phyloP scores from a whole-genome alignment of 2,888 invertebrate genomes.

The Leucophora obtusa region DNA sequence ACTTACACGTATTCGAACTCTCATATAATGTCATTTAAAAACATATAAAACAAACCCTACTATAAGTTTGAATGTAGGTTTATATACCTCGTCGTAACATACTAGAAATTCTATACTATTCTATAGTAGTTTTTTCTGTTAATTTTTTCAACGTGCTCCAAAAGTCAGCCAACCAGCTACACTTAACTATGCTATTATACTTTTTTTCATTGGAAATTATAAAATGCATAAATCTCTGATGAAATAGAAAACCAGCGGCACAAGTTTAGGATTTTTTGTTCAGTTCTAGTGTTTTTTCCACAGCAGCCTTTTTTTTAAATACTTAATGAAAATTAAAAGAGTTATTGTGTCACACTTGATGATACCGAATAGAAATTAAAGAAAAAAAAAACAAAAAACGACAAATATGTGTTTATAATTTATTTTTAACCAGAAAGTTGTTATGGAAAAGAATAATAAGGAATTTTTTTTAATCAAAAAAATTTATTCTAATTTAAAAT shows the following conservation, averaged over 20 bases:
- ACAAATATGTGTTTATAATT: constrained; percentile 10
- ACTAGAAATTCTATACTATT: constrained; percentile 50
- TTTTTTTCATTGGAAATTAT: constrained; percentile 49
- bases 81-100: constrained; percentile 36
- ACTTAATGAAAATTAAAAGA: constrained; percentile 56
- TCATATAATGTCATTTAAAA: constrained; percentile 40
- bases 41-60: background rate
- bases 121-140: background rate
- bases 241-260: constrained; percentile 51
- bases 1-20: constrained; percentile 44
- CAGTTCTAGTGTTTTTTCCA: constrained; percentile 4
- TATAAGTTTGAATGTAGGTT: constrained; percentile 8
- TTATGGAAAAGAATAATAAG: constrained; percentile 1
- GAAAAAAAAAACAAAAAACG: constrained; percentile 1
- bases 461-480: constrained; percentile 1
- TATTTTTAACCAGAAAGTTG: constrained; percentile 31
- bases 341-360: constrained; percentile 49
- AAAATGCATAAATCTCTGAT: constrained; percentile 66
- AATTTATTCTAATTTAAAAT: background rate
- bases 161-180: background rate
- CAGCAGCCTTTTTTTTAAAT: constrained; percentile 43
- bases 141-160: background rate
- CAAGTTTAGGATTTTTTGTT: constrained; percentile 35
- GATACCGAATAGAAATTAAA: constrained; percentile 3
- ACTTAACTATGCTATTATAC: background rate